These are phyloP conservation scores for Chrysodeixis includens DNA, from an alignment of 2,888 invertebrate species.

Conservation along the genomic window DNA sequence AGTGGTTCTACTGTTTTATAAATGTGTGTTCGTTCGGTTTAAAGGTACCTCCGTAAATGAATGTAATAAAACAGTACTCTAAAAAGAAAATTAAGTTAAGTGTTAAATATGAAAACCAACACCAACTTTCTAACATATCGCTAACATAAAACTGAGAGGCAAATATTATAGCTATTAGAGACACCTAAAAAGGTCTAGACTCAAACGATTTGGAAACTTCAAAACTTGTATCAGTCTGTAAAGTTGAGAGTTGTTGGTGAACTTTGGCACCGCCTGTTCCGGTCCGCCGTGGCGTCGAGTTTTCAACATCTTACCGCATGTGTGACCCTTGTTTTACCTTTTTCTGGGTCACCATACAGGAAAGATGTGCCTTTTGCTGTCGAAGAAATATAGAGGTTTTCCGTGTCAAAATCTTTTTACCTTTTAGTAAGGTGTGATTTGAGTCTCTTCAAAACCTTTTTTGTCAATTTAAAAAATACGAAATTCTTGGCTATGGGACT, in stretches of 20 bases:
- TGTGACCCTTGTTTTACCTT: slow-evolving; percentile 9
- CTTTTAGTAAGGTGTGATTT: too few relatives aligned
- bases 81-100: too few relatives aligned
- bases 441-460: too few relatives aligned
- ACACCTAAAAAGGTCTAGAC: slow-evolving; percentile 3
- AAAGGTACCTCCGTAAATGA: too few relatives aligned
- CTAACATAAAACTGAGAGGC: too few relatives aligned
- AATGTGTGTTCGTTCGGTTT: too few relatives aligned
- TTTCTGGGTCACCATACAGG: slow-evolving; percentile 1
- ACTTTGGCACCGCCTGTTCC: slow-evolving; percentile 5
- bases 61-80: too few relatives aligned
- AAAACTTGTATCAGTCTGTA: slow-evolving; percentile 4
- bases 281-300: neutral
- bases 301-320: slow-evolving; percentile 2
- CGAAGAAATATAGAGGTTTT: neutral
- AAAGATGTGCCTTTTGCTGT: neutral
- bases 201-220: slow-evolving; percentile 1
- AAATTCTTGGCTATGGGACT: too few relatives aligned
- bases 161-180: neutral
- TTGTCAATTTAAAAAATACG: too few relatives aligned
- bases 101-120: too few relatives aligned
- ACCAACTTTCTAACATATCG: too few relatives aligned
- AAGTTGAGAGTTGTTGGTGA: neutral
- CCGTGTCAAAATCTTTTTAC: neutral
- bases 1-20: slow-evolving; percentile 13